phyloP scores from a whole-genome alignment of 1,140 invertebrate genomes.

The Liolophura sinensis region DNA sequence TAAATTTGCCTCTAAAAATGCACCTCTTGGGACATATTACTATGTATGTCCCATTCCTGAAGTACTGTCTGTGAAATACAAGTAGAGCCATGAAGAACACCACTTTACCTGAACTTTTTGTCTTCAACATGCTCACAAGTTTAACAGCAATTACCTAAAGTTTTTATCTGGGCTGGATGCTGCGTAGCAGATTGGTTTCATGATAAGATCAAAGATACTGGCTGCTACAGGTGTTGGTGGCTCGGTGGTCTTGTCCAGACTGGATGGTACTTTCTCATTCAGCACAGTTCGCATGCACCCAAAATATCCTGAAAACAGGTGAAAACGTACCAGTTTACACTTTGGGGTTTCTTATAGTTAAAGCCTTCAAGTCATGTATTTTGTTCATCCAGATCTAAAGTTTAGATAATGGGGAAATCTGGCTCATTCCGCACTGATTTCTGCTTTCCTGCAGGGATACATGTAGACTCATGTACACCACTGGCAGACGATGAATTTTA shows the following conservation, averaged over 20 bases:
- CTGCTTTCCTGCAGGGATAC: no score
- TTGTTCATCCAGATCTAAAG: no score
- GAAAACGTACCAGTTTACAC: background rate
- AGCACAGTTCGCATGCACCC: conserved; percentile 71
- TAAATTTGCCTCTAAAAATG: no score
- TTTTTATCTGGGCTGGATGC: conserved; percentile 27
- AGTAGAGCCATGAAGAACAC: background rate
- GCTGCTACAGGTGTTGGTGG: conserved; percentile 76
- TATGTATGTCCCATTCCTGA: no score
- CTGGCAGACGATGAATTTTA: no score
- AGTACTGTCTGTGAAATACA: no score
- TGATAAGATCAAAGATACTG: conserved; percentile 76
- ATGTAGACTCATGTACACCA: no score
- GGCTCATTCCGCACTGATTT: no score
- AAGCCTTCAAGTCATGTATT: no score
- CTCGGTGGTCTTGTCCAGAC: conserved; percentile 69
- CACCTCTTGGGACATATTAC: no score
- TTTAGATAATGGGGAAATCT: no score
- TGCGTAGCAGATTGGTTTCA: conserved; percentile 67
- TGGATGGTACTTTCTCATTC: conserved; percentile 72
- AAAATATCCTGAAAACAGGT: conserved; percentile 67
- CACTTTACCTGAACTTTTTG: background rate
- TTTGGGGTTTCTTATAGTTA: no score
- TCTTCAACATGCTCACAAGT: background rate
- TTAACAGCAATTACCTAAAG: conserved; percentile 37